Percentiles rank a stretch among this genome's conserved stretches.
These are phyloP conservation scores for Pitta sordida DNA, from an alignment of 2,113 vertebrate genomes.

Conservation along the genomic window DNA sequence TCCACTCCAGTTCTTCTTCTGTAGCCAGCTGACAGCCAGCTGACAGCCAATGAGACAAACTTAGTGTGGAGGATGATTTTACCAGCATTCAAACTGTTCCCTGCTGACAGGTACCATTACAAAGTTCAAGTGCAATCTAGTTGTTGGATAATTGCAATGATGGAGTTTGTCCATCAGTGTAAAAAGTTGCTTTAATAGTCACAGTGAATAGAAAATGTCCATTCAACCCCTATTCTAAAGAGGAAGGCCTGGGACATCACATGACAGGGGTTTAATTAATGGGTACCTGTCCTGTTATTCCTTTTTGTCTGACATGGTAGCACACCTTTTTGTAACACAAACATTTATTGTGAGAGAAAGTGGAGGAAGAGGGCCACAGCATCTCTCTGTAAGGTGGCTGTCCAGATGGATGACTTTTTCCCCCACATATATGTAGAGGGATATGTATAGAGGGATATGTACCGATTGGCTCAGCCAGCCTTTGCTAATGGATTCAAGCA, in stretches of 20 bases:
- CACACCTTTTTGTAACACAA: background rate
- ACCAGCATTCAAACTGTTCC: background rate
- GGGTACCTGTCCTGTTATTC: background rate
- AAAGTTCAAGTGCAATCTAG: background rate
- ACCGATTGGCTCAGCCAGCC: no score
- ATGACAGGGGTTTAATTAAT: background rate
- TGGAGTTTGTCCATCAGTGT: background rate
- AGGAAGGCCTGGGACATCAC: background rate
- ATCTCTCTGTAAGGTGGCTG: rapidly evolving
- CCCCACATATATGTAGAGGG: rapidly evolving
- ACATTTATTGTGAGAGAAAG: background rate
- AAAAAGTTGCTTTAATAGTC: background rate
- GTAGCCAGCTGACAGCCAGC: background rate
- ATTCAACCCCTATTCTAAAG: background rate
- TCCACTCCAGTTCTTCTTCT: background rate
- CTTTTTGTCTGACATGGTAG: background rate
- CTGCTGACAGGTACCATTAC: background rate
- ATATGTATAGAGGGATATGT: no score
- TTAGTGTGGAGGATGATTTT: background rate
- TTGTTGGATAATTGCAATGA: background rate
- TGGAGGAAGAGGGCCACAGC: background rate
- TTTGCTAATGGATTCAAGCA: rapidly evolving
- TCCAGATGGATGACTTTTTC: background rate
- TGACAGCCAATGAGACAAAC: background rate
- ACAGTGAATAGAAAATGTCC: background rate